Evolutionary conservation across 2,797 vertebrate genomes (phyloP).

Genomic region (Corythornis leucogaster): DNA sequence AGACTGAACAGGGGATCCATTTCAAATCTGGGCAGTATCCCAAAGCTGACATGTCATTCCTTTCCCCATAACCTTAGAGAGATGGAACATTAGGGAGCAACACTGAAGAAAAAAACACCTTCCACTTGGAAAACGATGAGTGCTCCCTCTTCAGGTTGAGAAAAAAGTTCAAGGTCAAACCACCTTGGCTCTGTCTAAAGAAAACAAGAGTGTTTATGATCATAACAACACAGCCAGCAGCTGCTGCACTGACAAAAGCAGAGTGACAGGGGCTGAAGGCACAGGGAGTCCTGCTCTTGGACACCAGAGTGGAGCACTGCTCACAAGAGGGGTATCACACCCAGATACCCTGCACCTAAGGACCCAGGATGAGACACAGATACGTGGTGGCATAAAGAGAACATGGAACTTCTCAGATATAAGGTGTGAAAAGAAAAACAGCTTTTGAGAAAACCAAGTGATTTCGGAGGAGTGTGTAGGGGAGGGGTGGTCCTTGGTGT

Average conservation of each 20-base stretch:
- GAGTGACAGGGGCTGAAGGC: neutral
- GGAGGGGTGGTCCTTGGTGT: neutral
- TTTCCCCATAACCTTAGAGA: neutral
- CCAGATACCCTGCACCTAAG: too few species aligned
- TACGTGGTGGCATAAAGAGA: rapidly evolving
- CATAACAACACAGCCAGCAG: neutral
- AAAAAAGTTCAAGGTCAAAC: neutral
- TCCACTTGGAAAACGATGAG: neutral
- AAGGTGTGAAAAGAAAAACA: rapidly evolving
- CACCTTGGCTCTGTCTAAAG: neutral
- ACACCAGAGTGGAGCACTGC: rapidly evolving
- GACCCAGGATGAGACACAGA: neutral
- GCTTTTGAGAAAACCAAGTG: neutral
- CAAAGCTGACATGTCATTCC: neutral
- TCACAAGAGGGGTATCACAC: too few species aligned
- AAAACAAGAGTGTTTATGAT: rapidly evolving
- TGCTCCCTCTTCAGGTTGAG: neutral
- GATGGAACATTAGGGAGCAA: neutral
- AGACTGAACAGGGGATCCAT: neutral
- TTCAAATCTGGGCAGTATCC: neutral
- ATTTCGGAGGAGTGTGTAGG: rapidly evolving
- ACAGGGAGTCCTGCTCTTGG: too few species aligned
- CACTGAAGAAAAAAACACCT: neutral
- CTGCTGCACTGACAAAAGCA: too few species aligned
- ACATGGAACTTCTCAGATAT: rapidly evolving